phyloP scores from a whole-genome alignment of 2,113 vertebrate species.

The Trematomus loennbergii region DNA sequence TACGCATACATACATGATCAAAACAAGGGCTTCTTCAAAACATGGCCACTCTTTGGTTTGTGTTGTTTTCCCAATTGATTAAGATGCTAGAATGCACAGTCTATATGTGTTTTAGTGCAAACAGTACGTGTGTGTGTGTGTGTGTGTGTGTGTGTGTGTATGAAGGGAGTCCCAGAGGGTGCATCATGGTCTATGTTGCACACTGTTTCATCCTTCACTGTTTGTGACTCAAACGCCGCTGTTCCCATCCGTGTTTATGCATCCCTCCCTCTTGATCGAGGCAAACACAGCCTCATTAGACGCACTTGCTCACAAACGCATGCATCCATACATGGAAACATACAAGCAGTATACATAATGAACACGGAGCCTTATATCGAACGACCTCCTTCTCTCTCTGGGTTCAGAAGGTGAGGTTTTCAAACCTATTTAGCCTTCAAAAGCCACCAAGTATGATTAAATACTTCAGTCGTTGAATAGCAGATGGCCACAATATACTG shows the following conservation, averaged over 20 bases:
- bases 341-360: slow-evolving; percentile 15
- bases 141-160: slow-evolving; percentile 44
- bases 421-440: slow-evolving; percentile 9
- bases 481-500: slow-evolving; percentile 8
- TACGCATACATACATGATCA: slow-evolving; percentile 26
- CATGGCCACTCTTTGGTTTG: slow-evolving; percentile 49
- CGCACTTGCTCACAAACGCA: slow-evolving; percentile 35
- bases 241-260: slow-evolving; percentile 68
- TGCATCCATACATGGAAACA: slow-evolving; percentile 27
- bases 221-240: slow-evolving; percentile 76
- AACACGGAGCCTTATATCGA: slow-evolving; percentile 7
- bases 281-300: slow-evolving; percentile 88
- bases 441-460: slow-evolving; percentile 10
- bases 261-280: slow-evolving; percentile 67
- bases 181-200: slow-evolving; percentile 67
- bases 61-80: slow-evolving; percentile 47
- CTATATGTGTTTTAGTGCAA: slow-evolving; percentile 37
- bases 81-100: slow-evolving; percentile 26
- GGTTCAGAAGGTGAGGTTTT: slow-evolving; percentile 43
- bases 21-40: slow-evolving; percentile 59
- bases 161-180: slow-evolving; percentile 74
- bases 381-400: slow-evolving; percentile 5
- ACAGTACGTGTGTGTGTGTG: slow-evolving; percentile 14
- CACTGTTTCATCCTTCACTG: slow-evolving; percentile 77
- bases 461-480: neutral